Evolutionary conservation across 2,113 vertebrate genomes (phyloP).

Genomic region (Rousettus leschenaultii): DNA sequence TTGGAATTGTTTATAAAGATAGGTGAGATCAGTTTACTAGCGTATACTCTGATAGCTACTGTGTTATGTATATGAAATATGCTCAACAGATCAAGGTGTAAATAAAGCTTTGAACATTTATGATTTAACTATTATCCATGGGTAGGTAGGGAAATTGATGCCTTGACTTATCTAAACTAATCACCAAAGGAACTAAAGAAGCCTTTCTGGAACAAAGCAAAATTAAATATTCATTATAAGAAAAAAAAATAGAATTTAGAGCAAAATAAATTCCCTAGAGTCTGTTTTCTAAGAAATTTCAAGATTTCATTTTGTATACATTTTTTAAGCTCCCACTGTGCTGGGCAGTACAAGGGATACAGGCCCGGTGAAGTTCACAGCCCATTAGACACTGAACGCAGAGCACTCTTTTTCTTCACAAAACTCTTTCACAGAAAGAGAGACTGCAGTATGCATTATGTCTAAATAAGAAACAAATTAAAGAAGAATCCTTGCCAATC

Average conservation of each 20-base stretch:
- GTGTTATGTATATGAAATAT: not conserved
- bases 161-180: not conserved
- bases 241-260: conserved; percentile 37
- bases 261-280: conserved; percentile 6
- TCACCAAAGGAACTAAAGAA: not conserved
- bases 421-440: not conserved
- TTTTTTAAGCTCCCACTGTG: not conserved
- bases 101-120: not conserved
- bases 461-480: not conserved
- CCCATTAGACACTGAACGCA: not conserved
- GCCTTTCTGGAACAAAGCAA: conserved; percentile 10
- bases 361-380: not conserved
- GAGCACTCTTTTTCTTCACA: not conserved
- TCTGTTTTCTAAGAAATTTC: not conserved
- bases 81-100: not conserved
- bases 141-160: not conserved
- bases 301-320: not conserved
- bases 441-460: not conserved
- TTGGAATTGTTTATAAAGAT: not conserved
- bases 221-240: conserved; percentile 46
- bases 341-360: not conserved
- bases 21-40: not conserved
- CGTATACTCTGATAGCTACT: not conserved
- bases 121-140: not conserved
- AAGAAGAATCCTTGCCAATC: not conserved